phyloP scores from a whole-genome alignment of 2,888 invertebrate genomes.

The Mythimna loreyi region DNA sequence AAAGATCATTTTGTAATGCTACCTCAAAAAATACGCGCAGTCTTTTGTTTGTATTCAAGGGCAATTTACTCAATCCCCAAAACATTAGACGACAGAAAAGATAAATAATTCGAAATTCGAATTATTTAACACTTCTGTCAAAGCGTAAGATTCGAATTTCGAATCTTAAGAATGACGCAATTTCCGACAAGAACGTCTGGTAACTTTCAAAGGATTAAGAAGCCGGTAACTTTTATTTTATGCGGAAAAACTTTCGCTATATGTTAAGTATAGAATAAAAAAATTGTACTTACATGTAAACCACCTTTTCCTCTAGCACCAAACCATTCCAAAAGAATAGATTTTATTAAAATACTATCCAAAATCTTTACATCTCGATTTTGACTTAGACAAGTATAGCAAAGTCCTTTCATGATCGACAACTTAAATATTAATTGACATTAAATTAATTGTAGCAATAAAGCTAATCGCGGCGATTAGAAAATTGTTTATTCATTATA shows the following conservation, averaged over 20 bases:
- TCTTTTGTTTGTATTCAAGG: too few relatives aligned
- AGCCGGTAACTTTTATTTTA: too few relatives aligned
- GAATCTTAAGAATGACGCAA: background rate
- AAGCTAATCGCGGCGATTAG: background rate
- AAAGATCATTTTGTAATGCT: too few relatives aligned
- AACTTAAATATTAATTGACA: background rate
- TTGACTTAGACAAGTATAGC: background rate
- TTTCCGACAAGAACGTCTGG: background rate
- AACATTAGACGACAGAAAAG: too few relatives aligned
- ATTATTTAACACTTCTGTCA: too few relatives aligned
- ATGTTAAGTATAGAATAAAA: background rate
- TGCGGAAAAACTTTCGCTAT: background rate
- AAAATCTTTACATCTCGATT: background rate
- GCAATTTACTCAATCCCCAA: too few relatives aligned
- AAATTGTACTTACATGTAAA: background rate
- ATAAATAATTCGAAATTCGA: too few relatives aligned
- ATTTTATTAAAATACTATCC: background rate
- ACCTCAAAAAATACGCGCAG: too few relatives aligned
- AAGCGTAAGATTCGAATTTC: too few relatives aligned
- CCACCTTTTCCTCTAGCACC: too few relatives aligned
- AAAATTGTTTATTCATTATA: background rate
- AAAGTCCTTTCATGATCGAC: background rate
- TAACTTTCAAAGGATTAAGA: background rate
- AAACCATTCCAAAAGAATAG: constrained; percentile 3
- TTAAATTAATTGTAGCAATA: background rate